phyloP scores from a whole-genome alignment of 30 jellyfish, hydroid and myxozoan genomes.

The Phacellophora camtschatica region DNA sequence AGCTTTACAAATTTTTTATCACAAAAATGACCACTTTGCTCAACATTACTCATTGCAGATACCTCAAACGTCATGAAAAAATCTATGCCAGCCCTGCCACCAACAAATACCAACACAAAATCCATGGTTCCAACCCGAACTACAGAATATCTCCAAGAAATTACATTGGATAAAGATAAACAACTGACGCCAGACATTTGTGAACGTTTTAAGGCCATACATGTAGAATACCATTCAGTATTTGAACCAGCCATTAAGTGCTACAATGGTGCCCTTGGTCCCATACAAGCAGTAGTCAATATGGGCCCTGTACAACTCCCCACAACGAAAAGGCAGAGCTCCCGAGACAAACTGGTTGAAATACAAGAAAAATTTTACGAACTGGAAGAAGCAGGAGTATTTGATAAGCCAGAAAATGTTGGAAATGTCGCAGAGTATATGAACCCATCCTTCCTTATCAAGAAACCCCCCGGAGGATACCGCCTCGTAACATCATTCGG shows the following conservation, averaged over 20 bases:
- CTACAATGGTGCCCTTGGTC: conserved; percentile 60
- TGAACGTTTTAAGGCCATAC: no score
- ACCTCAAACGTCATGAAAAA: no score
- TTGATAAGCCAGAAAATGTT: conserved; percentile 57
- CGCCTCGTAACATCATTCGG: conserved; percentile 70
- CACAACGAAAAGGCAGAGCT: conserved; percentile 48
- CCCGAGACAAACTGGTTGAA: conserved; percentile 40
- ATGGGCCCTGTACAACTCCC: conserved; percentile 67
- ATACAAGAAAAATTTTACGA: conserved; percentile 47
- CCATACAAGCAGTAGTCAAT: conserved; percentile 51
- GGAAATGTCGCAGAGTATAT: conserved; percentile 34
- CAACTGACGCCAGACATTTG: no score
- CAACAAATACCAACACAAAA: no score
- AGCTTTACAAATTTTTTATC: no score
- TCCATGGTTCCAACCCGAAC: no score
- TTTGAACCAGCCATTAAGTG: conserved; percentile 56
- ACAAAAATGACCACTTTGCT: no score
- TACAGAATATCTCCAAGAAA: no score
- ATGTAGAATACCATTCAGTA: neutral
- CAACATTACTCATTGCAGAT: no score
- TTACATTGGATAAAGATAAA: no score
- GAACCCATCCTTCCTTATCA: conserved; percentile 67
- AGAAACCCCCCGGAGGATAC: conserved; percentile 62
- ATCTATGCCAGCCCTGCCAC: no score
- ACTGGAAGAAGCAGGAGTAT: conserved; percentile 55